Evolutionary conservation across 2,888 invertebrate genomes (phyloP).

Genomic region (Cephalotes varians): DNA sequence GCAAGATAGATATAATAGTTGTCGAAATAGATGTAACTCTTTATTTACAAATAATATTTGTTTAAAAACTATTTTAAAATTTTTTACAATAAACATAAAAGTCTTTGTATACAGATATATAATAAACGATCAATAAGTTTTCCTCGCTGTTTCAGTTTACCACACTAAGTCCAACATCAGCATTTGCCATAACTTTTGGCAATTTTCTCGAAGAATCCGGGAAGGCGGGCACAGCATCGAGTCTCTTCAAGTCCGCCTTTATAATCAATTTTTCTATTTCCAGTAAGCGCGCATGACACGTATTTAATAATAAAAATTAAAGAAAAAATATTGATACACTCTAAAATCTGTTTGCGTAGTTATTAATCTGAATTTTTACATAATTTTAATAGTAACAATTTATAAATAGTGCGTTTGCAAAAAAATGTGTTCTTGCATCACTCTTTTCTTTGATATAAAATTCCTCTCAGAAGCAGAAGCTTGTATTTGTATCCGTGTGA

Average conservation of each 20-base stretch:
- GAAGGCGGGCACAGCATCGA: slow-evolving; percentile 90
- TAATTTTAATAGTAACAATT: slow-evolving; percentile 5
- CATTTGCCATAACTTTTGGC: slow-evolving; percentile 91
- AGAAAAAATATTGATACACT: neutral
- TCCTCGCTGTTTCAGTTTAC: slow-evolving; percentile 87
- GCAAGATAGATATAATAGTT: neutral
- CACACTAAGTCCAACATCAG: slow-evolving; percentile 89
- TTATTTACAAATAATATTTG: neutral
- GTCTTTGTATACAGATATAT: neutral
- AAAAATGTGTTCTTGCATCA: neutral
- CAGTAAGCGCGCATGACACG: slow-evolving; percentile 84
- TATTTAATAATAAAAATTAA: neutral
- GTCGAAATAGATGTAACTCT: neutral
- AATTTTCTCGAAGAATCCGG: slow-evolving; percentile 89
- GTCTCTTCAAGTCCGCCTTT: slow-evolving; percentile 90
- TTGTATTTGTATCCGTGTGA: neutral
- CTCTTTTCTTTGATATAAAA: neutral
- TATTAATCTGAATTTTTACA: neutral
- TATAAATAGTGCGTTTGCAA: neutral
- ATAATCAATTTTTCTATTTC: slow-evolving; percentile 89
- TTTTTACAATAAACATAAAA: neutral
- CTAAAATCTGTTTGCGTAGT: neutral
- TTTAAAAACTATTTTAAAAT: neutral
- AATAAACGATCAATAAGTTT: neutral
- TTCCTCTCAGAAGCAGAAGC: neutral